Conservation (phyloP, 2,888 invertebrate species). For the Cylindroiulus punctatus region DNA sequence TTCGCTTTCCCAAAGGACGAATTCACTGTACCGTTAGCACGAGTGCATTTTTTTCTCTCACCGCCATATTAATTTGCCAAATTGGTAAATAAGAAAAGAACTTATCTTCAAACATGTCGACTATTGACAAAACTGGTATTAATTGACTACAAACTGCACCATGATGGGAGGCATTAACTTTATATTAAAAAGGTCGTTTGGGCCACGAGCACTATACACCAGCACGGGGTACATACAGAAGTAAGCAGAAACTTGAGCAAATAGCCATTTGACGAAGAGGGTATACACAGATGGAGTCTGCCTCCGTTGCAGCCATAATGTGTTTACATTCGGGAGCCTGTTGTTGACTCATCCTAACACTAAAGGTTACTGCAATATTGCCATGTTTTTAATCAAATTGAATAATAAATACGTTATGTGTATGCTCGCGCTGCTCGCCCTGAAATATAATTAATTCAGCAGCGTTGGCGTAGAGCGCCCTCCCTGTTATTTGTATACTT, state of each 20-base stretch:
- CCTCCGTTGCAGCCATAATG: neutral
- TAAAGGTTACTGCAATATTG: slow-evolving; percentile 29
- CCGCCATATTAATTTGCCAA: neutral
- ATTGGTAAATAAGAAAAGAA: slow-evolving; percentile 27
- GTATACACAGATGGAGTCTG: slow-evolving; percentile 17
- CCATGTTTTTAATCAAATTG: slow-evolving; percentile 42
- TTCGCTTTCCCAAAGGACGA: neutral
- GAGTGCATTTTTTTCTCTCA: neutral
- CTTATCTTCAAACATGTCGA: neutral
- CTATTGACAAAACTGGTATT: neutral
- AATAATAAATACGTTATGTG: neutral
- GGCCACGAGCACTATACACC: neutral
- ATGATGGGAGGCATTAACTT: slow-evolving; percentile 27
- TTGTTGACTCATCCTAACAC: slow-evolving; percentile 4
- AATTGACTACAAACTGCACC: slow-evolving; percentile 19
- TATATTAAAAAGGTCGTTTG: slow-evolving; percentile 33
- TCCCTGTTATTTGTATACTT: neutral
- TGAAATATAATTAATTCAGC: slow-evolving; percentile 24
- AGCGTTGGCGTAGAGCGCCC: neutral
- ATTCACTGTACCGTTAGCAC: neutral
- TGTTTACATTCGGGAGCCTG: slow-evolving; percentile 25
- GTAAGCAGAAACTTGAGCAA: slow-evolving; percentile 15
- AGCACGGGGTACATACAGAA: neutral
- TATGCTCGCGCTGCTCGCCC: neutral
- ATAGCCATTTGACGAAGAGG: neutral